phyloP scores from a whole-genome alignment of 1,140 invertebrate genomes.

The Coenobita brevimanus region DNA sequence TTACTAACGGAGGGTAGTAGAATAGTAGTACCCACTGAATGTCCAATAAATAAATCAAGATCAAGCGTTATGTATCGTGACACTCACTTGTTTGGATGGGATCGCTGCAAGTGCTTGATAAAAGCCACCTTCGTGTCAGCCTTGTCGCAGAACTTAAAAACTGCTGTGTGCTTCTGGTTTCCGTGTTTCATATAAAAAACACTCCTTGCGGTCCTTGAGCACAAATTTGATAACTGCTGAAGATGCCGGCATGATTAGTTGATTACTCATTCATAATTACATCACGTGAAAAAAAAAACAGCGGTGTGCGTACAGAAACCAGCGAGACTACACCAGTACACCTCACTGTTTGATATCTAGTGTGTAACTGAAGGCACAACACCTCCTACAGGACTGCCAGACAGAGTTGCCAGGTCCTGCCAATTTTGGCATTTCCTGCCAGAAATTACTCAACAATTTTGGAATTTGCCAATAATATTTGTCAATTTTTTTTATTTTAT shows the following conservation, averaged over 20 bases:
- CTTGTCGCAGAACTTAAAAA: background rate
- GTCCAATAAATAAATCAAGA: no score
- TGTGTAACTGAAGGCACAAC: background rate
- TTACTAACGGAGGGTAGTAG: no score
- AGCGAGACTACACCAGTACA: background rate
- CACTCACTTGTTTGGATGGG: no score
- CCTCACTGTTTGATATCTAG: constrained; percentile 1
- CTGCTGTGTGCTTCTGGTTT: constrained; percentile 1
- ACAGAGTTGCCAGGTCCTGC: background rate
- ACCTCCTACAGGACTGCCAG: no score
- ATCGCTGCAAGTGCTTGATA: no score
- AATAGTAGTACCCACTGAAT: no score
- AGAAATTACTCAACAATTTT: background rate
- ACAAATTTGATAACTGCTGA: background rate
- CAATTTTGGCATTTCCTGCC: no score
- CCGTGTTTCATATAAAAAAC: background rate
- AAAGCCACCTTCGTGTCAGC: no score
- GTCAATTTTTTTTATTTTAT: background rate
- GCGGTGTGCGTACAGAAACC: background rate
- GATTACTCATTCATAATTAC: background rate
- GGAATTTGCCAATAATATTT: background rate
- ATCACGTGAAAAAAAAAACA: background rate
- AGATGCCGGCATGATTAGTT: no score
- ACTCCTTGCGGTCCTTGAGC: constrained; percentile 1
- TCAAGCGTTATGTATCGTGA: no score